phyloP scores from a whole-genome alignment of 2,888 invertebrate species.

The Synanthedon formicaeformis region DNA sequence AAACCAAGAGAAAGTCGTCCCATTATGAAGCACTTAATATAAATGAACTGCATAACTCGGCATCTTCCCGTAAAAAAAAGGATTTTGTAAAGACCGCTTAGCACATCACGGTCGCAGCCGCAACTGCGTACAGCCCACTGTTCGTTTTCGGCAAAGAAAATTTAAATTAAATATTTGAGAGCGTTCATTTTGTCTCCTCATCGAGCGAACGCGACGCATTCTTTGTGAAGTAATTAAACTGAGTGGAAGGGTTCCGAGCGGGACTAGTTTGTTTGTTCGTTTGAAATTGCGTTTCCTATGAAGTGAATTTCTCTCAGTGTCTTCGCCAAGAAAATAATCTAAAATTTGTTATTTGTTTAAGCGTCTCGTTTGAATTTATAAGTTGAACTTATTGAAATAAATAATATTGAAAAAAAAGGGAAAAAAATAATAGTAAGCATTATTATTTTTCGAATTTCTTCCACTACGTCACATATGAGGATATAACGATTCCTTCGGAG shows the following conservation, averaged over 20 bases:
- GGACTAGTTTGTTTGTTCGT: slow-evolving; percentile 67
- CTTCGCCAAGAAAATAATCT: slow-evolving; percentile 18
- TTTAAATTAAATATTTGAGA: slow-evolving; percentile 71
- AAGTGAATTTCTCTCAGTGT: slow-evolving; percentile 51
- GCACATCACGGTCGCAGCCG: slow-evolving; percentile 26
- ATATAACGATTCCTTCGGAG: too few species aligned
- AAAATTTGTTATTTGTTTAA: too few species aligned
- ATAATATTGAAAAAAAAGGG: too few species aligned
- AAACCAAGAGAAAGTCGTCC: slow-evolving; percentile 49
- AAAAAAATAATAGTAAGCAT: too few species aligned
- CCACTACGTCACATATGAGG: too few species aligned
- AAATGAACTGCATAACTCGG: slow-evolving; percentile 50
- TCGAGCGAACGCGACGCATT: slow-evolving; percentile 68
- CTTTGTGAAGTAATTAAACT: slow-evolving; percentile 71
- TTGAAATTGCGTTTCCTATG: slow-evolving; percentile 66
- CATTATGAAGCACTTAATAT: slow-evolving; percentile 47
- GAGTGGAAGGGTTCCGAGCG: slow-evolving; percentile 66
- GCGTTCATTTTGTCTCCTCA: slow-evolving; percentile 71
- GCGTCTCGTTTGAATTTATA: too few species aligned
- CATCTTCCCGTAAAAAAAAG: slow-evolving; percentile 21
- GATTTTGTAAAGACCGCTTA: slow-evolving; percentile 29
- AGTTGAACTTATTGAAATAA: too few species aligned
- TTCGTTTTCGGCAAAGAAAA: slow-evolving; percentile 62
- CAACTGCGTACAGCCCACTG: slow-evolving; percentile 42
- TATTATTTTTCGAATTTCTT: too few species aligned